These are phyloP conservation scores for Maylandia zebra DNA, from an alignment of 2,113 vertebrate genomes.

Conservation along the genomic window DNA sequence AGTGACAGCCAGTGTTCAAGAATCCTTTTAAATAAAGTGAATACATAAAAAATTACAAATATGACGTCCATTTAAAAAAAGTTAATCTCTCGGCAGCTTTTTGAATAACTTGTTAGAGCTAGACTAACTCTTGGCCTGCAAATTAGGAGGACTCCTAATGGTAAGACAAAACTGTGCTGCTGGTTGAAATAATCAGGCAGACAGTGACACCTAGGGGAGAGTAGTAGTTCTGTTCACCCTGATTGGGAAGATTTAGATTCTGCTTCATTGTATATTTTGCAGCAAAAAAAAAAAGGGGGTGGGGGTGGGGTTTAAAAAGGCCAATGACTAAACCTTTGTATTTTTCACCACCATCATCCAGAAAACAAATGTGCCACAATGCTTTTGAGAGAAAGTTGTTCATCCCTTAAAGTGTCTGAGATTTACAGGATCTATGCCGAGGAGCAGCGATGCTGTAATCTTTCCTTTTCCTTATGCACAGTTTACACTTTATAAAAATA, in stretches of 20 bases:
- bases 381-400: background rate
- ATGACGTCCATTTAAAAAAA: background rate
- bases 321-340: background rate
- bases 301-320: background rate
- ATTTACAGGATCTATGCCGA: background rate
- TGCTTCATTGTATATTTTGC: background rate
- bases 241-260: background rate
- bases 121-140: background rate
- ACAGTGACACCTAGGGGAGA: constrained; percentile 56
- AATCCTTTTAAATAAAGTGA: background rate
- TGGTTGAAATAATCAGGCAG: background rate
- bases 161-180: background rate
- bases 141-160: background rate
- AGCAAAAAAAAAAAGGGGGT: background rate
- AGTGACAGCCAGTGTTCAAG: background rate
- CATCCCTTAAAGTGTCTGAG: background rate
- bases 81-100: background rate
- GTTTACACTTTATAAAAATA: background rate
- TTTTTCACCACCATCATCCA: background rate
- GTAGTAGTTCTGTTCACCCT: background rate
- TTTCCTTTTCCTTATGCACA: background rate
- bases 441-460: background rate
- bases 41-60: background rate
- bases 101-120: background rate
- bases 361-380: background rate